Conservation (phyloP, 2,797 vertebrate species). For the Sebastes wilsoni region DNA sequence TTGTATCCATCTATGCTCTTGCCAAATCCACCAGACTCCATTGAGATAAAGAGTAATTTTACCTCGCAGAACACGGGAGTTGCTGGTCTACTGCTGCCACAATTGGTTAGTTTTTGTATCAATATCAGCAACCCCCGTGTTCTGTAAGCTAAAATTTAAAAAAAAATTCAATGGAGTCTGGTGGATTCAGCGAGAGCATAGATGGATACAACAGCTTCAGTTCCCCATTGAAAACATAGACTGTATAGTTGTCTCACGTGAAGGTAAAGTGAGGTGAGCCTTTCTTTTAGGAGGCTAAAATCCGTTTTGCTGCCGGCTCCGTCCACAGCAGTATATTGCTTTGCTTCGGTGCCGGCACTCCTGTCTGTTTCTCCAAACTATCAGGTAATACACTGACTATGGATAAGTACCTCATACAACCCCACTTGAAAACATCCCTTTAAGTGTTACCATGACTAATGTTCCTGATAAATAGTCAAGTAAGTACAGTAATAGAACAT, state of each 20-base stretch:
- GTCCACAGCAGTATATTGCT: no score
- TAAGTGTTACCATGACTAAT: background rate
- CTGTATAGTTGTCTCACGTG: no score
- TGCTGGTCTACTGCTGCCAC: background rate
- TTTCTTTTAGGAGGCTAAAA: no score
- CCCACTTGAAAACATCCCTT: background rate
- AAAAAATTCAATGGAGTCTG: background rate
- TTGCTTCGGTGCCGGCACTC: accelerated
- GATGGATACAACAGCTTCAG: background rate
- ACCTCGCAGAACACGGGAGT: background rate
- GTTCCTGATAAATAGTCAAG: background rate
- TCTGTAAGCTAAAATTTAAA: background rate
- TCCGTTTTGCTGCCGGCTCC: accelerated
- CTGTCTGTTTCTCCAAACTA: no score
- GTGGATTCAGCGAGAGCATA: background rate
- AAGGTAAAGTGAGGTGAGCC: no score
- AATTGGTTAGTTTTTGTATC: no score
- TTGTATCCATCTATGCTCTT: background rate
- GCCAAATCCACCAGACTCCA: background rate
- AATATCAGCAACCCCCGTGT: no score
- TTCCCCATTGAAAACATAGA: no score
- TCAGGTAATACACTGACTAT: no score
- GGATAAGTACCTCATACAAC: no score
- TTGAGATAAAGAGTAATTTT: background rate
- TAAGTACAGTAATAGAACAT: background rate